phyloP scores from a whole-genome alignment of 2,113 vertebrate species.

The Heterocephalus glaber region DNA sequence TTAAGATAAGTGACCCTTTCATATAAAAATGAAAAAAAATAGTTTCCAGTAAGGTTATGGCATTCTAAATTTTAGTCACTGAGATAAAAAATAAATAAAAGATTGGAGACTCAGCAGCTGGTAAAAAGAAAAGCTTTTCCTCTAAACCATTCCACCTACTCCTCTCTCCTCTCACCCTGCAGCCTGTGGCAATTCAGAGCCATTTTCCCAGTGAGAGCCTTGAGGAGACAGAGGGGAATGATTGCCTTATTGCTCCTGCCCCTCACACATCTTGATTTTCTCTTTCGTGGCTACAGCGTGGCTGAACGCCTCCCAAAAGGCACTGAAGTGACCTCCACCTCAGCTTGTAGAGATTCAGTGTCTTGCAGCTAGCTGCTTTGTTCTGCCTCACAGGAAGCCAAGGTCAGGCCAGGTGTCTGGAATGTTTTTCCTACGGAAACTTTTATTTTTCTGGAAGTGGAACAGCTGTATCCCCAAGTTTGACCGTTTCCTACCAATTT shows the following conservation, averaged over 20 bases:
- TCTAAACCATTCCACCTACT: constrained; percentile 42
- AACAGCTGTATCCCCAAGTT: constrained; percentile 31
- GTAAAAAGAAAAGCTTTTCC: constrained; percentile 35
- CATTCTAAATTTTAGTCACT: constrained; percentile 54
- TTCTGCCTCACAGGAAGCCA: constrained; percentile 58
- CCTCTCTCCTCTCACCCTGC: constrained; percentile 21
- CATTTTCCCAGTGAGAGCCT: constrained; percentile 68
- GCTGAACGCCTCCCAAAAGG: constrained; percentile 50
- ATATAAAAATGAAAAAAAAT: not conserved
- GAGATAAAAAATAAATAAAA: not conserved
- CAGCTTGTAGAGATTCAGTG: accelerated
- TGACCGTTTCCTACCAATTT: constrained; percentile 51
- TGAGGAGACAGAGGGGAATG: constrained; percentile 64
- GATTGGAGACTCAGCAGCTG: not conserved
- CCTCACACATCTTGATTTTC: constrained; percentile 44
- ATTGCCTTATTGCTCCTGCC: constrained; percentile 56
- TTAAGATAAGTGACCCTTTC: not conserved
- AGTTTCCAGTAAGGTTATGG: not conserved
- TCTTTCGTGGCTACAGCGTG: constrained; percentile 17
- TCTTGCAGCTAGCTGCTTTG: constrained; percentile 44
- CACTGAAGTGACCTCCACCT: constrained; percentile 48
- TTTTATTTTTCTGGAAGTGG: not conserved
- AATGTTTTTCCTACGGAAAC: constrained; percentile 27
- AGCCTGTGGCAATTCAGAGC: constrained; percentile 19
- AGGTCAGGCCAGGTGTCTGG: not conserved